These are phyloP conservation scores for Eumeta japonica DNA, from an alignment of 1,140 invertebrate species.

Conservation along the genomic window DNA sequence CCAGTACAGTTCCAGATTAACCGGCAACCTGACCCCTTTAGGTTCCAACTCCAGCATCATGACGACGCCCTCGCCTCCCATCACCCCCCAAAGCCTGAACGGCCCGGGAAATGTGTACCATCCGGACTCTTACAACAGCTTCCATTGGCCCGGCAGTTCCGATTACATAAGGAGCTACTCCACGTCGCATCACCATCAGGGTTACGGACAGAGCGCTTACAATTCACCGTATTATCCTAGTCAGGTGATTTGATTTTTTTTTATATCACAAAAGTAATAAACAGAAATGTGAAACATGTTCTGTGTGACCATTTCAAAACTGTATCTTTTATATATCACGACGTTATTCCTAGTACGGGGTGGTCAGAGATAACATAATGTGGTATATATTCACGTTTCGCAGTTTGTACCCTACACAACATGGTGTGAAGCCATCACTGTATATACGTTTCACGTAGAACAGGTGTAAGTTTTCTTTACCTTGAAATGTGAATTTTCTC, in stretches of 20 bases:
- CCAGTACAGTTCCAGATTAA: slow-evolving; percentile 44
- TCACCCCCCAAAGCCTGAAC: slow-evolving; percentile 58
- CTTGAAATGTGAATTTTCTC: no score
- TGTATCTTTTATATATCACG: neutral
- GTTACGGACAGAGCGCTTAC: slow-evolving; percentile 62
- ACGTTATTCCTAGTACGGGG: neutral
- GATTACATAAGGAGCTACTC: slow-evolving; percentile 53
- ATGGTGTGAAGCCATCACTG: no score
- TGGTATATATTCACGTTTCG: neutral
- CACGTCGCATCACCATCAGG: slow-evolving; percentile 54
- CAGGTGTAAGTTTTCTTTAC: no score
- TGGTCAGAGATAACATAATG: neutral
- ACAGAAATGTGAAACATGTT: slow-evolving; percentile 2
- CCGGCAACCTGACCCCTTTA: slow-evolving; percentile 62
- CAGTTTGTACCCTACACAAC: no score
- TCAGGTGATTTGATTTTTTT: slow-evolving; percentile 35
- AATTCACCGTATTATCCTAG: slow-evolving; percentile 57
- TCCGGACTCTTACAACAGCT: slow-evolving; percentile 59
- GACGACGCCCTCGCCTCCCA: slow-evolving; percentile 66
- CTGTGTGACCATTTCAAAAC: neutral
- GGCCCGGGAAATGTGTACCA: slow-evolving; percentile 54
- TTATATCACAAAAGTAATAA: slow-evolving; percentile 6
- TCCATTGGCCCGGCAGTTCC: slow-evolving; percentile 57
- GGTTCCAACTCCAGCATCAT: slow-evolving; percentile 66
- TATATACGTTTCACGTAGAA: no score